Conservation (phyloP, 1,140 invertebrate genomes). For the Lerema accius region DNA sequence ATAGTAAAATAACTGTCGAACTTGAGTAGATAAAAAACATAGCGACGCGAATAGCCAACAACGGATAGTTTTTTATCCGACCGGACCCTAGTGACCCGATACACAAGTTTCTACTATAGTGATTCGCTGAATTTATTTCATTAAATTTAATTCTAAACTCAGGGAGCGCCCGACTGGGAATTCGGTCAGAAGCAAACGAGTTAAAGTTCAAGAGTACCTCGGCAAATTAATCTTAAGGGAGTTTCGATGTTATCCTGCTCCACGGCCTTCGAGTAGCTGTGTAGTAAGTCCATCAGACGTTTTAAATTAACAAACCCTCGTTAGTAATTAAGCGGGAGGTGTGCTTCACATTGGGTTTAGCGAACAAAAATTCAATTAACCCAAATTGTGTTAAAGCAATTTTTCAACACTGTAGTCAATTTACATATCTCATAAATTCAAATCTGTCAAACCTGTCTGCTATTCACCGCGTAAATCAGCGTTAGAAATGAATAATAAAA, state of each 20-base stretch:
- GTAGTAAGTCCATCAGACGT: constrained; percentile 62
- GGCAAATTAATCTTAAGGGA: constrained; percentile 82
- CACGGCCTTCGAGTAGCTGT: constrained; percentile 58
- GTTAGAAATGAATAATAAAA: background rate
- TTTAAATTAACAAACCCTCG: constrained; percentile 80
- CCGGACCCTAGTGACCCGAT: too few species aligned
- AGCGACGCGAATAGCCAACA: too few species aligned
- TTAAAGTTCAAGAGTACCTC: constrained; percentile 76
- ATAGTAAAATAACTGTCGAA: too few species aligned
- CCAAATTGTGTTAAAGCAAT: constrained; percentile 64
- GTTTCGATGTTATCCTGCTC: constrained; percentile 77
- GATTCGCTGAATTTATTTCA: constrained; percentile 77
- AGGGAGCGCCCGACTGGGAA: constrained; percentile 66
- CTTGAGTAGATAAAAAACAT: too few species aligned
- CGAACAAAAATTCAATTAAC: constrained; percentile 76
- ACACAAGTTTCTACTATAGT: constrained; percentile 62
- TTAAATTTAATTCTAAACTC: constrained; percentile 79
- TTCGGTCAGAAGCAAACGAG: constrained; percentile 78
- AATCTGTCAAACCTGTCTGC: constrained; percentile 46
- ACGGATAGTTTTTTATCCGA: too few species aligned
- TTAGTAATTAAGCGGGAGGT: constrained; percentile 73
- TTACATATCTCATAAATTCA: constrained; percentile 62
- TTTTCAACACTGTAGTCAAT: constrained; percentile 58
- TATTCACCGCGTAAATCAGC: constrained; percentile 38
- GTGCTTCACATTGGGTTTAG: constrained; percentile 71